Evolutionary conservation across 2,797 vertebrate species (phyloP), one percentile per base, ranked within the genome.

Genomic region (Myotis vivesi): DNA sequence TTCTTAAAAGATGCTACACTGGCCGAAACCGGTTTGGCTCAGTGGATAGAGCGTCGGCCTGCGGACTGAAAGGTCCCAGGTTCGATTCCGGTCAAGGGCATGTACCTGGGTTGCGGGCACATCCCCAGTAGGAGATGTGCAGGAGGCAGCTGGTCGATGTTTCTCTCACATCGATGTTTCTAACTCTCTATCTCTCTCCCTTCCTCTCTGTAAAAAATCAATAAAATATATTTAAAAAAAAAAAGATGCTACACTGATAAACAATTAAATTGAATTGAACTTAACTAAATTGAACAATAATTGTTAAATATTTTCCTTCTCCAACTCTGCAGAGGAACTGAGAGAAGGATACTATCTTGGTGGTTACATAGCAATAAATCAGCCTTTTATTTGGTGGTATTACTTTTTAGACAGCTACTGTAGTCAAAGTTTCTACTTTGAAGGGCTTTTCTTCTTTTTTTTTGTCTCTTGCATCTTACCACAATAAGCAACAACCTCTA

Each of bases 281-380:
- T 79, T 44, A 66, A 95, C 62, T 89, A 51, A 97, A 66, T 36
- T 82, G 44, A 69, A 93, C 64, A 76, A 68, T 94, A 87, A 69
- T 87, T 91, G 62, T 55, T 57, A 72, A 84, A 75, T 76, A 11
- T 62, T 97, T 96, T 86, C 28, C 64, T 87, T 30, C 22, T 9
- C 17, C 4, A 12, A 30, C 16, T 77, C 64, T 85, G 16, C 10
- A 44, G 38, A 69, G 36, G 90, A 64, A 80, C 41, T 86, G 22
- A 1, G 49, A 28, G 16, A 17, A 68, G 23, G 30, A n/a, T 81
- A 59, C 41, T 73, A 28, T 92, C 38, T 90, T 93, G 49, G 36
- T 59, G 20, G 44, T 53, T 30, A 41, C 33, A 64, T 80, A 93
- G 75, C 15, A 72, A 6, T 73, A 55, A 96, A 51, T 55, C 8